Conservation (phyloP, 2,888 invertebrate genomes). For the Gymnoscelis rufifasciata region DNA sequence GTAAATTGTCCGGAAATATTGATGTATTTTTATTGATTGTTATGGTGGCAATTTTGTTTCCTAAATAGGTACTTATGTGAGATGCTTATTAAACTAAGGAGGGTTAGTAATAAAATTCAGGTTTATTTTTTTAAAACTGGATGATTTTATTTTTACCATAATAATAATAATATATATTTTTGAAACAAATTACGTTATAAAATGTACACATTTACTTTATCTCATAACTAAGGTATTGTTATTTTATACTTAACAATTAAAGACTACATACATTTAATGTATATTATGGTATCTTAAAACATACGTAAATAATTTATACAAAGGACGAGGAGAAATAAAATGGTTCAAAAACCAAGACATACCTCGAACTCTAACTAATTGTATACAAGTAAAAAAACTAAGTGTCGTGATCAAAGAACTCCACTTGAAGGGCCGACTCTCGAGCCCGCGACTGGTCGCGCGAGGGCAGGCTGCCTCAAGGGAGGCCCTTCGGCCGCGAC, state of each 20-base stretch:
- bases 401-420: slow-evolving; percentile 6
- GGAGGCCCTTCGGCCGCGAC: slow-evolving; percentile 30
- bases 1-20: no score
- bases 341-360: slow-evolving; percentile 37
- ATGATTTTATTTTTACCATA: slow-evolving; percentile 83
- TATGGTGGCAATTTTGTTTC: no score
- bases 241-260: slow-evolving; percentile 79
- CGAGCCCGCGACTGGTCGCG: neutral
- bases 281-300: slow-evolving; percentile 68
- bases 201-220: slow-evolving; percentile 83
- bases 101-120: slow-evolving; percentile 53
- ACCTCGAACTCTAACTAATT: slow-evolving; percentile 34
- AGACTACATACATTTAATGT: slow-evolving; percentile 77
- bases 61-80: no score
- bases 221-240: slow-evolving; percentile 68
- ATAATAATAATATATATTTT: slow-evolving; percentile 83
- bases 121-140: slow-evolving; percentile 81
- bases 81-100: neutral
- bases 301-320: slow-evolving; percentile 75
- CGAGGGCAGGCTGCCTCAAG: neutral
- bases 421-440: neutral
- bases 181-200: slow-evolving; percentile 87
- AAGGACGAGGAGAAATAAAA: slow-evolving; percentile 58
- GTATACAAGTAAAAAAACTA: slow-evolving; percentile 35
- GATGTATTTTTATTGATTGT: no score